Evolutionary conservation across 1,140 invertebrate genomes (phyloP).

Genomic region (Parapsyche elsis): DNA sequence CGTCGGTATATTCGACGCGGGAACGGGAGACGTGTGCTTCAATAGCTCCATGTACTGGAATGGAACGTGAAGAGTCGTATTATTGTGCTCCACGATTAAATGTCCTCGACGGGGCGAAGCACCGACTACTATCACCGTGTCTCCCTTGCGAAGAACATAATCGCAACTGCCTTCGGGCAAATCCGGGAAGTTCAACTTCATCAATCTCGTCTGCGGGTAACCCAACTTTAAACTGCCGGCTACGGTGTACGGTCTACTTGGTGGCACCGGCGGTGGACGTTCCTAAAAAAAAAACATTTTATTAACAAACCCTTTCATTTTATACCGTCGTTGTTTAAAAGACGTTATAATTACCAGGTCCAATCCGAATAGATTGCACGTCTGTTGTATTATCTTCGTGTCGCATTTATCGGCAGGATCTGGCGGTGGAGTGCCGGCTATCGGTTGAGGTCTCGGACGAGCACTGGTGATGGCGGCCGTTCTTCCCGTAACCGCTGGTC

Average conservation of each 20-base stretch:
- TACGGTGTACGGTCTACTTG: conserved; percentile 89
- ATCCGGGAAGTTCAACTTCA: conserved; percentile 89
- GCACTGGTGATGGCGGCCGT: conserved; percentile 63
- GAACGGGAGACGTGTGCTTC: conserved; percentile 38
- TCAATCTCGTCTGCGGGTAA: conserved; percentile 90
- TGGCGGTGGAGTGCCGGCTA: conserved; percentile 79
- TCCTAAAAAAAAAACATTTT: conserved; percentile 69
- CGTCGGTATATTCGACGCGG: conserved; percentile 40
- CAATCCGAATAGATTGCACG: conserved; percentile 88
- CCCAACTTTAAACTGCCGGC: conserved; percentile 91
- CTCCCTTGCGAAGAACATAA: conserved; percentile 78
- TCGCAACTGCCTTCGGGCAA: conserved; percentile 66
- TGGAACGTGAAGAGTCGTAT: conserved; percentile 83
- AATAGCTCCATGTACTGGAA: conserved; percentile 85
- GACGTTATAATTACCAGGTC: conserved; percentile 76
- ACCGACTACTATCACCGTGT: conserved; percentile 84
- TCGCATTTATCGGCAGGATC: conserved; percentile 83
- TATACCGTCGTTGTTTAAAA: conserved; percentile 16
- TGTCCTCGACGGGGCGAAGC: conserved; percentile 83
- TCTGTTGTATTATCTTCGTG: conserved; percentile 87
- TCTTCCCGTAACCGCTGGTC: conserved; percentile 57
- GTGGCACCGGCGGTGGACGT: conserved; percentile 89
- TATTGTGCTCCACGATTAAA: conserved; percentile 85
- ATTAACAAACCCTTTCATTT: not conserved
- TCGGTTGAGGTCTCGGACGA: conserved; percentile 85